A percentile compares a stretch with the other conserved stretches of the same genome.
These are phyloP conservation scores for Stenopsyche tienmushanensis DNA, from an alignment of 1,140 invertebrate genomes.

Conservation along the genomic window DNA sequence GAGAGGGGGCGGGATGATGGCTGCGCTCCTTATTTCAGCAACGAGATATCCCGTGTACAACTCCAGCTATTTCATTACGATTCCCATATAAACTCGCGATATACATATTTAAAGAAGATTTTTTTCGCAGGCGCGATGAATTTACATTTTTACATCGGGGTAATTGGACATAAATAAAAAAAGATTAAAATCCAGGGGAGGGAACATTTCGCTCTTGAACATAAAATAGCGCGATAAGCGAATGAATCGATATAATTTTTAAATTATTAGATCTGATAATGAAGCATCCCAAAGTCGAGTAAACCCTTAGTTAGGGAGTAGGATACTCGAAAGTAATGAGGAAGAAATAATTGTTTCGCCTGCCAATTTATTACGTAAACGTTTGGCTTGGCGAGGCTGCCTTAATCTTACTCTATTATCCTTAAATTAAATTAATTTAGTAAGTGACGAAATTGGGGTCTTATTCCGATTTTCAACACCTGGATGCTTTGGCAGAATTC, in stretches of 20 bases:
- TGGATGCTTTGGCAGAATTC: no score
- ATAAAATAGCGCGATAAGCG: no score
- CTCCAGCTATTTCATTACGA: slow-evolving; percentile 20
- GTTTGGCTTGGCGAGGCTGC: not conserved
- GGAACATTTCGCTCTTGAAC: no score
- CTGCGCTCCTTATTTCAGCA: slow-evolving; percentile 13
- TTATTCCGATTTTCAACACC: no score
- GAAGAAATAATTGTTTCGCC: slow-evolving; percentile 9
- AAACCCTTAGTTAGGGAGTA: not conserved
- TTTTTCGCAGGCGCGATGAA: not conserved
- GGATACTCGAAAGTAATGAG: not conserved
- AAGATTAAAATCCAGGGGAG: no score
- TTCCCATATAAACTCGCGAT: not conserved
- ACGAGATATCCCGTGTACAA: slow-evolving; percentile 7
- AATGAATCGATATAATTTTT: no score
- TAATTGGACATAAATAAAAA: no score
- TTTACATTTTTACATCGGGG: not conserved
- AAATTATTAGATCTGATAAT: no score
- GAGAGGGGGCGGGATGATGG: not conserved
- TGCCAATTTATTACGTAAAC: slow-evolving; percentile 26
- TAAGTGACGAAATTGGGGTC: not conserved
- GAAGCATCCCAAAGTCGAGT: no score
- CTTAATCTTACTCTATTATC: slow-evolving; percentile 25
- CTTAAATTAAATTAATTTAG: slow-evolving; percentile 25
- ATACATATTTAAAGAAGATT: not conserved